These are phyloP conservation scores for Stegophylla sp. DNA, from an alignment of 2,888 invertebrate species.

Conservation along the genomic window DNA sequence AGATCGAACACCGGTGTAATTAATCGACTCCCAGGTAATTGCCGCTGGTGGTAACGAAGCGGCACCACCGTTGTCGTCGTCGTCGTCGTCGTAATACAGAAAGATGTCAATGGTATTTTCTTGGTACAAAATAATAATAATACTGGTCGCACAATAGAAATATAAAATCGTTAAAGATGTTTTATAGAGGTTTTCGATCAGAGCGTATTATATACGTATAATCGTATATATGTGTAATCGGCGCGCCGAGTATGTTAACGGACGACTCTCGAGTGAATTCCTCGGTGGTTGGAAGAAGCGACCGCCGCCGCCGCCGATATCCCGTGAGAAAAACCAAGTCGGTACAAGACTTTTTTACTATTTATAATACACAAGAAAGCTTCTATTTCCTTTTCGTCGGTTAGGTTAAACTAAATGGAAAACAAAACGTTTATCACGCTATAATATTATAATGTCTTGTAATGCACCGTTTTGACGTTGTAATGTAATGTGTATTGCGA, in stretches of 20 bases:
- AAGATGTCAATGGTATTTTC: conserved; percentile 26
- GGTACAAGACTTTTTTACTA: conserved; percentile 8
- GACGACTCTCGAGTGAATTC: conserved; percentile 26
- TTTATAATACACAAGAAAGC: background rate
- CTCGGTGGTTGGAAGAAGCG: background rate
- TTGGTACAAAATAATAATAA: conserved; percentile 8
- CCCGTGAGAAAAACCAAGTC: conserved; percentile 34
- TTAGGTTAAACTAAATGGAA: background rate
- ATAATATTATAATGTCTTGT: no score
- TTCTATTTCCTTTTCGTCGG: background rate
- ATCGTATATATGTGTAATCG: conserved; percentile 21
- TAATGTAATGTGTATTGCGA: background rate
- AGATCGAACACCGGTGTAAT: background rate
- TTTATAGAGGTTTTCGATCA: conserved; percentile 4
- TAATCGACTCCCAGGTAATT: background rate
- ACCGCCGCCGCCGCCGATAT: no score
- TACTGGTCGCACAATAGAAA: conserved; percentile 35
- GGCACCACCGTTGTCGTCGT: background rate
- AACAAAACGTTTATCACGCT: background rate
- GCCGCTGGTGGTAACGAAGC: background rate
- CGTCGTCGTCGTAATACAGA: background rate
- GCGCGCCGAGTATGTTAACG: conserved; percentile 23
- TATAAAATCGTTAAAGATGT: background rate
- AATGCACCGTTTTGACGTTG: no score
- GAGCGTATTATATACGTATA: background rate